Evolutionary conservation across 2,888 invertebrate species (phyloP).

Genomic region (Pteria penguin): DNA sequence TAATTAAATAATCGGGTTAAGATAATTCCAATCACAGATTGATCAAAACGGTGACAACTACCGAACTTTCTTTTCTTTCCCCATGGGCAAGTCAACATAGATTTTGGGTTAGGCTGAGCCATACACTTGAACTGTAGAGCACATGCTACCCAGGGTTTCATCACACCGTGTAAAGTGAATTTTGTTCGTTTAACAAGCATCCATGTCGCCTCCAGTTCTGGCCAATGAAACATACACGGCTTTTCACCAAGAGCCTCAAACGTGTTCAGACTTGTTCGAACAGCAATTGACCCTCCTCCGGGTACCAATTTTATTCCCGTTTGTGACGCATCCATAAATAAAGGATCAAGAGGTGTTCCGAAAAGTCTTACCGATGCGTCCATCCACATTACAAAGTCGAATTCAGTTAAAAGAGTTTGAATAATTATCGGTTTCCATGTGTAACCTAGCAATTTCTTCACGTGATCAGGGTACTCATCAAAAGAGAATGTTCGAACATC

Average conservation of each 20-base stretch:
- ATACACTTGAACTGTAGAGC: constrained; percentile 10
- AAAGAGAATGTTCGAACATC: constrained; percentile 1
- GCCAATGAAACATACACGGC: constrained; percentile 2
- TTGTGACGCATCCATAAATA: not conserved
- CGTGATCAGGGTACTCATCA: not conserved
- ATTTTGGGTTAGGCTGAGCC: not conserved
- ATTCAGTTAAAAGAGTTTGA: not conserved
- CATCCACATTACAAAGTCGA: constrained; percentile 4
- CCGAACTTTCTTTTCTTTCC: not conserved
- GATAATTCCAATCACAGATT: constrained; percentile 14
- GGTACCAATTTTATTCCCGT: not conserved
- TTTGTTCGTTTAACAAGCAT: not conserved
- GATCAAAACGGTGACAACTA: constrained; percentile 14
- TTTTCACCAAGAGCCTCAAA: constrained; percentile 8
- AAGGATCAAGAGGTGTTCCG: not conserved
- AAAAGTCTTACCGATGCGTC: constrained; percentile 3
- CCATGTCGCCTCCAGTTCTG: not conserved
- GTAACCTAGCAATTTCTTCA: not conserved
- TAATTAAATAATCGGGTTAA: constrained; percentile 22
- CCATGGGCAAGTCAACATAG: not conserved
- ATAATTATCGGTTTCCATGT: constrained; percentile 18
- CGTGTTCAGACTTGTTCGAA: not conserved
- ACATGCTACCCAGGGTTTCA: constrained; percentile 15
- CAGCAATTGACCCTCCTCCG: constrained; percentile 10
- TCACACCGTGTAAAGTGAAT: not conserved